Evolutionary conservation across 2,888 invertebrate species (phyloP), one percentile per base, ranked within the genome.

Genomic region (Sussaba pulchella): DNA sequence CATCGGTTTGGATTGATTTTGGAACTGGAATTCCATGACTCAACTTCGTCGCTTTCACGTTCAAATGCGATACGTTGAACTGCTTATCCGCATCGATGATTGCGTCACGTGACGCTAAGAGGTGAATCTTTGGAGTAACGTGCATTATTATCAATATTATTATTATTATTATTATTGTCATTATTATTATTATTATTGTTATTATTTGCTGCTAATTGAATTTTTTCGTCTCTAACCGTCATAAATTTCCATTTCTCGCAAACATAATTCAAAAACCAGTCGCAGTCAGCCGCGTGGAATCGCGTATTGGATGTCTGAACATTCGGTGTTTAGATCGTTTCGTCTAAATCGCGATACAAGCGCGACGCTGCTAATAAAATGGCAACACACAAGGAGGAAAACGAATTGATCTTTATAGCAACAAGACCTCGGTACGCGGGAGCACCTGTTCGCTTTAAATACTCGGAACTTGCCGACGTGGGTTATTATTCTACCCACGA

Each of bases 71-170:
- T 4, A 17, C 61, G 41, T 31, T 17, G 12, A 61, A 43, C 61
- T 12, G 10, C n/a, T 45, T 19, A 59, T 21, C 24, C 14, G 12
- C 50, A 63, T 36, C 50, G 31, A 61, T 52, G 52, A 72, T 64
- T 19, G 45, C 54, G 14, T 67, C 31, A 24, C 63, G 70, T 26
- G 36, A 52, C 14, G 19, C 21, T 31, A 54, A 64, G 45, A 45
- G 19, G 45, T 26, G 59, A 26, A 57, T 43, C 67, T 67, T 66
- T 67, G 57, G 31, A 71, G 39, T n/a, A n/a, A n/a, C 19, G 67
- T 21, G 73, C 17, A 71, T 85, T 85, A 85, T 85, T 86, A 86
- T 31, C 4, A 31, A 31, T 31, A 5, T 31, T 5, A 31, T 31
- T 31, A 6, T 5, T 5, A 5, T 31, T 31, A 31, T 31, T 31